A percentile compares a stretch with the other conserved stretches of the same genome.
These are phyloP conservation scores for Peromyscus nudipes DNA, from an alignment of 2,797 vertebrate genomes.

Conservation along the genomic window DNA sequence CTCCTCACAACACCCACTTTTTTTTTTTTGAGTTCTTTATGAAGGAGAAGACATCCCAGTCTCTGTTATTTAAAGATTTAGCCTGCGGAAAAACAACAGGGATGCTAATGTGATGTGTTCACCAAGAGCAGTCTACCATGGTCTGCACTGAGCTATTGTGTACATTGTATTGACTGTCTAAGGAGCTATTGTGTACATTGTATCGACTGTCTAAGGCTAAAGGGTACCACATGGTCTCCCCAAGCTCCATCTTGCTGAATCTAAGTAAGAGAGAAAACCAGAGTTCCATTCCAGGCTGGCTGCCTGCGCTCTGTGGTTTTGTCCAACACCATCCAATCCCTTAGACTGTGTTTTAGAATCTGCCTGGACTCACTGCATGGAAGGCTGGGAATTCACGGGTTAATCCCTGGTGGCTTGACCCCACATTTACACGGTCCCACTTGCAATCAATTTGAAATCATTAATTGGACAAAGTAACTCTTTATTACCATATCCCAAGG, in stretches of 20 bases:
- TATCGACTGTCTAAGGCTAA: background rate
- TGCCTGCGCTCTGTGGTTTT: background rate
- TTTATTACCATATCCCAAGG: slow-evolving; percentile 67
- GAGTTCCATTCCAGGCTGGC: background rate
- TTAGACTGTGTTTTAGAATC: too few species aligned
- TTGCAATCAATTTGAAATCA: slow-evolving; percentile 80
- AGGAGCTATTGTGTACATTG: too few species aligned
- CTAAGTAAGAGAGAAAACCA: background rate
- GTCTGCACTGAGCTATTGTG: too few species aligned
- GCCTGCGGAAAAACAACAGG: background rate
- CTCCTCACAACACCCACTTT: accelerated
- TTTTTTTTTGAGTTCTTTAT: too few species aligned
- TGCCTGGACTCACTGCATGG: background rate
- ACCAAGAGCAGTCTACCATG: accelerated
- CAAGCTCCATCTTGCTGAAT: background rate
- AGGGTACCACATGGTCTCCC: accelerated
- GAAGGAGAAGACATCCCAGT: background rate
- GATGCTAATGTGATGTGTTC: background rate
- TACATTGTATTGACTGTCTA: background rate
- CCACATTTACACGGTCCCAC: background rate
- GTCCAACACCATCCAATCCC: accelerated
- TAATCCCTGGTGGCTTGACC: slow-evolving; percentile 33
- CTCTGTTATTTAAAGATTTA: background rate
- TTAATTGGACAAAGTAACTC: slow-evolving; percentile 77
- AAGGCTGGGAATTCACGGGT: background rate